Evolutionary conservation across 2,113 vertebrate species (phyloP), one percentile per base, ranked within the genome.

Genomic region (human): DNA sequence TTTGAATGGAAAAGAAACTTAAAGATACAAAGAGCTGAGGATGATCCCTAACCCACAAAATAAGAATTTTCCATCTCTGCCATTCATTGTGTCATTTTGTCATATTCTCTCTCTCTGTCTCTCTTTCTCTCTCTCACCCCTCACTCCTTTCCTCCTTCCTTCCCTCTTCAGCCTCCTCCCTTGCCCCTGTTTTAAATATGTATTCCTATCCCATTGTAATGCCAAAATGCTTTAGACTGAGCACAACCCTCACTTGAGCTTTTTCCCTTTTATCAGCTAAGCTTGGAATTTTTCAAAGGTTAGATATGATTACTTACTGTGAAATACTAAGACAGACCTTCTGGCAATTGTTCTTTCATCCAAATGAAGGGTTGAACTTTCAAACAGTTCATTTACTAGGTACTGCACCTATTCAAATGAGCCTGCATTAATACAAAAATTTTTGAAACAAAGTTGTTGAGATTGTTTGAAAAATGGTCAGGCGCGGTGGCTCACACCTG

Each of bases 371-470:
- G 35, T 12, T 61, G 35, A 79, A 64, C 38, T 91, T 84, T 64
- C 48, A 52, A 97, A 79, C 6, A 76, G 50, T 59, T 93, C 18
- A 79, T 93, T 61, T 90, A 40, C 23, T 80, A 91, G 10, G 14
- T 73, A 78, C 84, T 80, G 55, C 3, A 61, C 17, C 30, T 81
- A 72, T 80, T 85, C 59, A 93, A 59, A 52, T 92, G 17, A 88
- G 38, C 59, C 40, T 89, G 18, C 3, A 27, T 82, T 50, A 66
- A 78, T n/a, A 64, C 22, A 88, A 91, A 88, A 45, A 78, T 85
- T 95, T 89, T 86, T 73, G n/a, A 43, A 13, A 87, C 38, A 52
- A 89, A 13, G 38, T 79, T 96, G 91, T 85, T 89, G 76, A 93
- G 38, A 17, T 84, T 82, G 48, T 40, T 81, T 90, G 43, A 78